phyloP scores from a whole-genome alignment of 2,797 vertebrate genomes.

The Alectoris magna region DNA sequence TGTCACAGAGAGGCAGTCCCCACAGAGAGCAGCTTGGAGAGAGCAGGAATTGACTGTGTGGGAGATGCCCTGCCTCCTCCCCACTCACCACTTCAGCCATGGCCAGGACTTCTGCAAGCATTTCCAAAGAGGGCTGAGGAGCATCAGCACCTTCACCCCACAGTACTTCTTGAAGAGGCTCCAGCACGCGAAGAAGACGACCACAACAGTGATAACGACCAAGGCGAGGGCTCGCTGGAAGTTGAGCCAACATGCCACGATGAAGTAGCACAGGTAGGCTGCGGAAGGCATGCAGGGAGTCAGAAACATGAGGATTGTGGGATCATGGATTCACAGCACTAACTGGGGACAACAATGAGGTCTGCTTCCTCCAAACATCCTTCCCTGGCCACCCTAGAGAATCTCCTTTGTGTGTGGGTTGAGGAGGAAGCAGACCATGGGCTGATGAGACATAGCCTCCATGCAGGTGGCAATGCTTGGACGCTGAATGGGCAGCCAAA shows the following conservation, averaged over 20 bases:
- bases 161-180: conserved; percentile 80
- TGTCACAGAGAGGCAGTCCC: background rate
- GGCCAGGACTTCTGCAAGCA: conserved; percentile 77
- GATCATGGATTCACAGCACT: background rate
- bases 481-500: background rate
- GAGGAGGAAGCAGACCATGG: background rate
- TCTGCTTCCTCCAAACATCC: background rate
- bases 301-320: background rate
- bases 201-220: conserved; percentile 87
- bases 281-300: background rate
- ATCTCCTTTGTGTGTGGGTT: background rate
- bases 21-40: background rate
- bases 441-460: background rate
- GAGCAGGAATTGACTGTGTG: background rate
- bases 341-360: background rate
- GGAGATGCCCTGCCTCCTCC: background rate
- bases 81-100: conserved; percentile 92
- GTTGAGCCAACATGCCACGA: conserved; percentile 88
- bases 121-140: conserved; percentile 71
- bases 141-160: conserved; percentile 78
- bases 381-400: background rate
- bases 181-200: conserved; percentile 71
- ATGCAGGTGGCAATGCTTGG: rapidly evolving
- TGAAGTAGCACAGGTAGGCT: conserved; percentile 91
- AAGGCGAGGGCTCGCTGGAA: conserved; percentile 88